Evolutionary conservation across 2,888 invertebrate genomes (phyloP).

Genomic region (Lasioglossum pauxillum): DNA sequence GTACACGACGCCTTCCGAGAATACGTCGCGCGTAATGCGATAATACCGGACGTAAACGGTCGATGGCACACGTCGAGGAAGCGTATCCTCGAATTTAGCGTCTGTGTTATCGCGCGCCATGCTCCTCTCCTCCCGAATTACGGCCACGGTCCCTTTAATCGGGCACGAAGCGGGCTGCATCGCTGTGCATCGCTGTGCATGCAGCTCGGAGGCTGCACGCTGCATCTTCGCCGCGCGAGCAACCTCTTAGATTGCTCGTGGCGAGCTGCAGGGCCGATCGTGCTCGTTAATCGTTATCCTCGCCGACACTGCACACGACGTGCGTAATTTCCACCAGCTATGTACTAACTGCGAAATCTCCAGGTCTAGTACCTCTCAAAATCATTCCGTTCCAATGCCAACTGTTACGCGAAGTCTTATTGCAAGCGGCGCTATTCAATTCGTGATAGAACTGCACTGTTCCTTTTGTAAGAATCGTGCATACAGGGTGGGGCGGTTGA

Average conservation of each 20-base stretch:
- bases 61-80: constrained; percentile 44
- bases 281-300: constrained; percentile 27
- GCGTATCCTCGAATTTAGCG: constrained; percentile 50
- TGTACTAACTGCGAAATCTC: not conserved
- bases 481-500: too few species aligned
- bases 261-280: constrained; percentile 1
- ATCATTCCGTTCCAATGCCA: not conserved
- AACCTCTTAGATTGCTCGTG: constrained; percentile 16
- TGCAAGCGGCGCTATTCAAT: not conserved
- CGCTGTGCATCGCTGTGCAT: not conserved
- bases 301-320: not conserved
- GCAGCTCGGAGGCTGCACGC: not conserved
- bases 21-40: constrained; percentile 51
- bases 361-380: not conserved
- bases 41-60: constrained; percentile 44
- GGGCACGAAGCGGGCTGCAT: constrained; percentile 34
- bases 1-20: constrained; percentile 18
- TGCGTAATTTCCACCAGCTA: not conserved
- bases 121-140: constrained; percentile 46
- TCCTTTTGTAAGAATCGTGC: too few species aligned
- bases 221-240: not conserved
- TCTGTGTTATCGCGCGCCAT: constrained; percentile 43
- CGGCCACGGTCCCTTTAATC: constrained; percentile 53
- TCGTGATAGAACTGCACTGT: too few species aligned
- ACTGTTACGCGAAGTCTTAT: not conserved